Base-by-base conservation (phyloP, 1,140 invertebrate species). In the Drosophila pallidifrons region DNA sequence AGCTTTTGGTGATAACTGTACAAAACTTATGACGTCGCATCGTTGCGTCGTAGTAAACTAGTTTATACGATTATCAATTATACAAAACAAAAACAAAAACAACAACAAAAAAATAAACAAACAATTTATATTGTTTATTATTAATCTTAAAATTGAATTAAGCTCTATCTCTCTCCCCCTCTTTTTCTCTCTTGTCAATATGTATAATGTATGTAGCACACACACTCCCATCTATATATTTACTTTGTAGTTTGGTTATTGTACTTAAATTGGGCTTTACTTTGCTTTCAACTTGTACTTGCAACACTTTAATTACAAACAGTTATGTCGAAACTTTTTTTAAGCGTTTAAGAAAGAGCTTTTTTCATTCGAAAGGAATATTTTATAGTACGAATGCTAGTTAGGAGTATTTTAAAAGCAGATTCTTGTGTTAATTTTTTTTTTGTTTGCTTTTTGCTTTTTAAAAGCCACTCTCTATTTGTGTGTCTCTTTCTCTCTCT, bases 181-280 rank as follows among this genome's bases (percentile, higher is more conserved):
- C 10, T 38, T 5, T 54, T 13, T 54, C 13, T 55, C 11, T 54
- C 28, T 7, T 55, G 5, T 55, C 30, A 38, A 38, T 71, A 59
- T 59, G 46, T 73, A 72, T 60, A 38, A 38, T 65, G 46, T 66
- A 66, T 45, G n/a, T 65, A 65, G 63, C 45, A 55, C 20, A 45
- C 32, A 52, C 52, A 55, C 46, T 55, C 10, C 49, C 46, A 63
- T 75, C 49, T 38, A 63, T 75, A 25, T 75, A 75, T 63, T 63
- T 70, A 75, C 58, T 75, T 63, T 75, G 74, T 80, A 75, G 67
- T 79, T 77, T 61, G 60, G 74, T 68, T 77, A 77, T 73, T 61
- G 38, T 52, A 64, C 41, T 73, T 68, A 64, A 72, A 49, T 52
- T 77, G 63, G 74, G 77, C 52, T 77, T 38, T 72, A 52, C 61